phyloP scores from a whole-genome alignment of 2,888 invertebrate species.

The Amiota communis region DNA sequence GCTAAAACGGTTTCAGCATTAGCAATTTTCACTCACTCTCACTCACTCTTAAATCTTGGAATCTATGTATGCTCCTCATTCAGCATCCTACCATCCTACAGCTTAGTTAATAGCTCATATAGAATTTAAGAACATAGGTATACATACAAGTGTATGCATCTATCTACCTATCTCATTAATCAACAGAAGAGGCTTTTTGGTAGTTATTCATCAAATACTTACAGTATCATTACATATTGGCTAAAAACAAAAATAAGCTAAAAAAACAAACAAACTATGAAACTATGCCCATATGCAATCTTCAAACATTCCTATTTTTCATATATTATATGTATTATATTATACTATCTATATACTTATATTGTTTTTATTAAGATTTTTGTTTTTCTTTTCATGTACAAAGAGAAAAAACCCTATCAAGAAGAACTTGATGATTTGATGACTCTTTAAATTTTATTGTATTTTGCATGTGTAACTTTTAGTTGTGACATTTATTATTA shows the following conservation, averaged over 20 bases:
- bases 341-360: background rate
- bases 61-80: too few species aligned
- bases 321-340: constrained; percentile 38
- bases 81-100: too few species aligned
- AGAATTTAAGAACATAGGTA: too few species aligned
- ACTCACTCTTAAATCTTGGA: too few species aligned
- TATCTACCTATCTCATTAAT: too few species aligned
- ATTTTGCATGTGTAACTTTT: background rate
- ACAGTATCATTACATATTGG: too few species aligned
- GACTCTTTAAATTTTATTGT: background rate
- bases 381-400: constrained; percentile 46
- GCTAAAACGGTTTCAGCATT: constrained; percentile 3
- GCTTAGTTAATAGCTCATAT: too few species aligned
- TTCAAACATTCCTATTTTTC: constrained; percentile 44
- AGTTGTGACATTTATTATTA: constrained; percentile 1
- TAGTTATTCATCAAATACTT: background rate
- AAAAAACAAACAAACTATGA: constrained; percentile 2
- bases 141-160: background rate
- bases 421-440: too few species aligned
- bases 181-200: constrained; percentile 8
- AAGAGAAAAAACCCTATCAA: too few species aligned
- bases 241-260: background rate
- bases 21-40: too few species aligned
- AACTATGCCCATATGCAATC: constrained; percentile 32
- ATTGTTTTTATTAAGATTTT: background rate